Conservation (phyloP, 1,140 invertebrate species). For the Ostrea denselamellosa region DNA sequence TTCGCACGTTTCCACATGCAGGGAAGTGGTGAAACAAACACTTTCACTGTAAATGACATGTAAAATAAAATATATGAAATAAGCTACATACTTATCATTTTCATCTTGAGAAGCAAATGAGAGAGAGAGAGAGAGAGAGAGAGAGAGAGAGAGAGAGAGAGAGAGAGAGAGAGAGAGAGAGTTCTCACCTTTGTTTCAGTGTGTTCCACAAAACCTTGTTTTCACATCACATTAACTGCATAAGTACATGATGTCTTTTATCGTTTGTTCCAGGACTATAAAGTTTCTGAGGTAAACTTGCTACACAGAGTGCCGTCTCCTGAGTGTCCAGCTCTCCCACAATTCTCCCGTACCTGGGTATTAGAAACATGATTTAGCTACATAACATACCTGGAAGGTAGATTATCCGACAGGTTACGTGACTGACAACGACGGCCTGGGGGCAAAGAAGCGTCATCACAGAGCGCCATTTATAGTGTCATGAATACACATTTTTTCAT, state of each 20-base stretch:
- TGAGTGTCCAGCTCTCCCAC: too few species aligned
- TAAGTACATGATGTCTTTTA: too few species aligned
- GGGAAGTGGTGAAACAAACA: background rate
- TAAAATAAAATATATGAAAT: background rate
- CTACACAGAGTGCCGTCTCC: too few species aligned
- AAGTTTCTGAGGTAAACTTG: background rate
- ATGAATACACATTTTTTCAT: background rate
- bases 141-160: background rate
- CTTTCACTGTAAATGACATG: background rate
- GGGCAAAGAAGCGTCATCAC: background rate
- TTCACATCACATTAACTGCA: too few species aligned
- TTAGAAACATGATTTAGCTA: background rate
- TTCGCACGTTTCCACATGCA: too few species aligned
- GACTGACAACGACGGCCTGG: background rate
- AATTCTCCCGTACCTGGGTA: background rate
- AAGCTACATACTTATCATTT: too few species aligned
- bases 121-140: background rate
- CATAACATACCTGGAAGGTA: background rate
- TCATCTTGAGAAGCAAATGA: background rate
- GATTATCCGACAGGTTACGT: background rate
- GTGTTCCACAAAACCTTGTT: background rate
- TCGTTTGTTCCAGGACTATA: too few species aligned
- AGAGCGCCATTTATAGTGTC: background rate
- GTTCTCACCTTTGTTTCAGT: background rate
- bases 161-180: slow-evolving; percentile 36